A percentile compares a stretch with the other conserved stretches of the same genome.
Evolutionary conservation across 1,140 invertebrate genomes (phyloP).

Genomic region (Thereuonema tuberculata): DNA sequence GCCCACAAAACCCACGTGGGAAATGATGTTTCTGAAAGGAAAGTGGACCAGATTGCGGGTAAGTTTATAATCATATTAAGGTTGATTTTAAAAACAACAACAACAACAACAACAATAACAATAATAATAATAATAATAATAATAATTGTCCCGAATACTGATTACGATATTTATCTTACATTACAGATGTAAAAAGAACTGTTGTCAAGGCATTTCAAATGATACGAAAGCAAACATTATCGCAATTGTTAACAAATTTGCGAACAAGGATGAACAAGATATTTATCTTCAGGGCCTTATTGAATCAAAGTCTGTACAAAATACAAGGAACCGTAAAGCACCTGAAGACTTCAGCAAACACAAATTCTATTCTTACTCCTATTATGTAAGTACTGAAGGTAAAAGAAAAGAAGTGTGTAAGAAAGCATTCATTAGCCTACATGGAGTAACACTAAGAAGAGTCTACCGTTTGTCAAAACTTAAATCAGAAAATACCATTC

Average conservation of each 20-base stretch:
- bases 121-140: no score
- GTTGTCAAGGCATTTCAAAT: not conserved
- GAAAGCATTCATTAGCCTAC: not conserved
- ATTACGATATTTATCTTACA: not conserved
- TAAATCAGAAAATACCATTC: not conserved
- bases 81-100: not conserved
- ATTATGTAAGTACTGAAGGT: not conserved
- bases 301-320: not conserved
- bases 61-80: not conserved
- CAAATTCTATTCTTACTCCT: not conserved
- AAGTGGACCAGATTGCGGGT: not conserved
- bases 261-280: not conserved
- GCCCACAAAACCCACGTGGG: not conserved
- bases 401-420: not conserved
- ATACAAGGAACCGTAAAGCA: not conserved
- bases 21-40: not conserved
- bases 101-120: no score
- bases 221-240: not conserved
- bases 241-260: not conserved
- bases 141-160: not conserved
- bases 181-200: not conserved
- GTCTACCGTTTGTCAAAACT: not conserved
- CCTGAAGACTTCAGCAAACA: not conserved
- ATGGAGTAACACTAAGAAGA: no score
- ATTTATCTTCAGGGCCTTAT: not conserved